Evolutionary conservation across 2,888 invertebrate genomes (phyloP), one percentile per base, ranked within the genome.

Genomic region (Zygaena filipendulae): DNA sequence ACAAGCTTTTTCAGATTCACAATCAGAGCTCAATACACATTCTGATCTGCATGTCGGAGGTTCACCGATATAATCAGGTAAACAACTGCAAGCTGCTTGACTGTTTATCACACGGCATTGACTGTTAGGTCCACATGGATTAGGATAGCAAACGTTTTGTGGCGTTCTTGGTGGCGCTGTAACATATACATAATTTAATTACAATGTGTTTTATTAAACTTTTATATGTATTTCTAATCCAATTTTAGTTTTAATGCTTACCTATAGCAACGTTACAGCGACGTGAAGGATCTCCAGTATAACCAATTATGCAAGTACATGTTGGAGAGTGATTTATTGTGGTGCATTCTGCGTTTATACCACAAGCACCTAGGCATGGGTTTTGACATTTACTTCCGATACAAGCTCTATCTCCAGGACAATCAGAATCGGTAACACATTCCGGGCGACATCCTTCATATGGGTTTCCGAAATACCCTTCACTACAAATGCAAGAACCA

Each of bases 381-480:
- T 90, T 85, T 49, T 83, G 81, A 55, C 91, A 91, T 64, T 88
- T 89, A 45, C 86, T 87, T 39, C 84, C 83, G 20, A 87, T 81
- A 42, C 91, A 91, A 2, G 90, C 89, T 52, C 80, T 84, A 51
- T 87, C 86, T 20, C 87, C 84, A 2, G 85, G 69, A 56, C 90
- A 91, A 47, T 90, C 90, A 1, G 87, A 84, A 52, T 88, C 87
- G 21, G 86, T 59, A 1, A 86, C 72, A 61, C 90, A 90, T 66
- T 90, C 90, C 8, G 90, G 90, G 24, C 87, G 82, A 59, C 90
- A 90, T 11, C 87, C 87, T 63, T 87, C 87, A 43, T 89, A 88
- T 13, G 91, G 91, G 59, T 90, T 87, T 35, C 92, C 92, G 42
- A 86, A 84, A 52, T 87, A 86, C 37, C 85, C 87, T 24, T 85